Conservation (phyloP, 2,113 vertebrate genomes). For the Brachyhypopomus occidentalis region DNA sequence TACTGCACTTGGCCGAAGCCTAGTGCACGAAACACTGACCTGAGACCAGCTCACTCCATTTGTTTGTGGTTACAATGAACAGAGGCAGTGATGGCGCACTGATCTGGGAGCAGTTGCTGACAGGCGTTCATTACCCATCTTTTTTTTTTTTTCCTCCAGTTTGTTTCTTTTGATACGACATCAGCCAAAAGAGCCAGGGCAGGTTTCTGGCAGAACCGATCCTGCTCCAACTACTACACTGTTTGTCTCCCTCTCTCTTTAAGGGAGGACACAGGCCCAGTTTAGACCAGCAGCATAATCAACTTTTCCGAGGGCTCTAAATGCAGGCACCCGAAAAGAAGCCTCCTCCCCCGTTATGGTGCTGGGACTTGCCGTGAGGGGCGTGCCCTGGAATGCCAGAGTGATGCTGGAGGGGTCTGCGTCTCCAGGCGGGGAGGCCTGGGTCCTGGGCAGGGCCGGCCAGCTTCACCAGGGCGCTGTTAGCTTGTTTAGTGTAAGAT, state of each 20-base stretch:
- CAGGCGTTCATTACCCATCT: conserved; percentile 54
- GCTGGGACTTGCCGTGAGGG: conserved; percentile 46
- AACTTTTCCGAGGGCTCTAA: conserved; percentile 56
- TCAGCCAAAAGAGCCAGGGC: conserved; percentile 54
- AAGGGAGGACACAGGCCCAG: conserved; percentile 45
- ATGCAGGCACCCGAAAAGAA: conserved; percentile 52
- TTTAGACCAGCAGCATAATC: conserved; percentile 53
- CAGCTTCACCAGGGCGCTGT: conserved; percentile 60
- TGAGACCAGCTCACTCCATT: neutral
- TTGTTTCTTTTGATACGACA: conserved; percentile 47
- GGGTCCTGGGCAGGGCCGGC: conserved; percentile 60
- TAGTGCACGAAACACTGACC: neutral
- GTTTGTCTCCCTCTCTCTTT: conserved; percentile 42
- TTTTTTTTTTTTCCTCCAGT: no score
- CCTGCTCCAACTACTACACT: conserved; percentile 48
- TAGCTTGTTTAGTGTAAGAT: conserved; percentile 74
- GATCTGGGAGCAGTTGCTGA: conserved; percentile 40
- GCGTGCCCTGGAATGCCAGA: conserved; percentile 55
- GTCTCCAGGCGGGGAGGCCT: conserved; percentile 32
- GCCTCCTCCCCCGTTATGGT: conserved; percentile 44
- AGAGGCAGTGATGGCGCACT: neutral
- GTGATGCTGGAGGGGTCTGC: conserved; percentile 52
- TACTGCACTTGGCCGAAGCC: neutral
- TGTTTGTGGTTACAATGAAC: neutral
- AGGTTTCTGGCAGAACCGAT: conserved; percentile 55